Evolutionary conservation across 2,797 vertebrate species (phyloP).

Genomic region (Crenichthys baileyi): DNA sequence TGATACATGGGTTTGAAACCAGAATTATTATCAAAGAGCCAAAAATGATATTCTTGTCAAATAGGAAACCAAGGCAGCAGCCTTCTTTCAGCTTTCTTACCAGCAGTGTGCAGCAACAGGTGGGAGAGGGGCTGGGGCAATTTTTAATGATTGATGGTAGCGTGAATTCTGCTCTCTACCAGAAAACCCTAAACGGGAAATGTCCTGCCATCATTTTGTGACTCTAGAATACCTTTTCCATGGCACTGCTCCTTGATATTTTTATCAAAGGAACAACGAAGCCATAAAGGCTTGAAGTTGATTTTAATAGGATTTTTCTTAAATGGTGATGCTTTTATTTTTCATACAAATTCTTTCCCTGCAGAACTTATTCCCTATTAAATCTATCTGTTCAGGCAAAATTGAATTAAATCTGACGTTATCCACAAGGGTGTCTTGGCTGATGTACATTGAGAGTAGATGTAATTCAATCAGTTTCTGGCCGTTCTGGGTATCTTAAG

Average conservation of each 20-base stretch:
- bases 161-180: too few relatives aligned
- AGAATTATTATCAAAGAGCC: too few relatives aligned
- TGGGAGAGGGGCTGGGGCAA: too few relatives aligned
- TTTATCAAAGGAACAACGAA: neutral
- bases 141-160: too few relatives aligned
- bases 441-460: neutral
- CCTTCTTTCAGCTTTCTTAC: too few relatives aligned
- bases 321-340: neutral
- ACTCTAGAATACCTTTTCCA: too few relatives aligned
- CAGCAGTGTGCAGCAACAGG: too few relatives aligned
- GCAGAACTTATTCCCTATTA: neutral
- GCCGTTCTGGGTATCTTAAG: neutral
- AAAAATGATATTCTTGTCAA: too few relatives aligned
- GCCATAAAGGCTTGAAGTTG: neutral
- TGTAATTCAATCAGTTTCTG: conserved; percentile 1
- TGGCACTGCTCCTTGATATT: neutral
- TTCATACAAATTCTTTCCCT: neutral
- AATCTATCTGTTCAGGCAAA: neutral
- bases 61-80: too few relatives aligned
- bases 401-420: conserved; percentile 6
- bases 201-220: too few relatives aligned
- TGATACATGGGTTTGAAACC: too few relatives aligned
- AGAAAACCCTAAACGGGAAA: too few relatives aligned
- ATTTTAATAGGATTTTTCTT: neutral
- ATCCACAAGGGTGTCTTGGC: neutral